Base-by-base conservation (phyloP, 2,888 invertebrate genomes). In the Phortica okadai region DNA sequence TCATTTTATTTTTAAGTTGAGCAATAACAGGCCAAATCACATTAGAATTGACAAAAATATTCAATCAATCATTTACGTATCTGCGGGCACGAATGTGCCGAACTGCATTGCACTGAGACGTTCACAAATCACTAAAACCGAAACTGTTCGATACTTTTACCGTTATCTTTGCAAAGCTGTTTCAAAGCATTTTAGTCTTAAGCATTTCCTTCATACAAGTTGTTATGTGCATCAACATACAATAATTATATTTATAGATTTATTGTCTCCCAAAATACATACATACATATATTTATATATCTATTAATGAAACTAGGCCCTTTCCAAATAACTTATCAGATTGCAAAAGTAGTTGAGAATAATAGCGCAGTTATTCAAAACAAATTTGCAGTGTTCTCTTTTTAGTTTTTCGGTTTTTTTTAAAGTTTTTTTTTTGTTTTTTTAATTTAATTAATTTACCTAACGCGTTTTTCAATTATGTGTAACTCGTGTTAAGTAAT, bases 21-120 rank as follows among this genome's bases (percentile, higher is more conserved):
- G 64, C 64, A 64, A 64, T 64, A 33, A 64, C 59, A 59, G 59
- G 59, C 16, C 59, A 59, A 59, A 59, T 59, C 59, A 59, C 64
- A 64, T 64, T 10, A 64, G 41, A 64, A 64, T 64, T 64, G 64
- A 64, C 64, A 64, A 41, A 11, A 50, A 11, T 21, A 21, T 50
- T 50, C 10, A 50, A 50, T 50, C 50, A 50, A 50, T 50, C 50
- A 50, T 50, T 14, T 33, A 33, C 3, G 33, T 33, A 33, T 33
- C 33, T 33, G 33, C 33, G 33, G 33, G 50, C 50, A 5, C 50
- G 50, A 6, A 50, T 11, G 8, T 2, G 14, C 8, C 50, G 2
- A 50, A 11, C 50, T 14, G 10, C 8, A 14, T 6, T 50, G 50
- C 50, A 2, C 8, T 50, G 8, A 14, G 50, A 50, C 50, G 6